Evolutionary conservation across 1,140 invertebrate genomes (phyloP).

Genomic region (Tenebrio molitor): DNA sequence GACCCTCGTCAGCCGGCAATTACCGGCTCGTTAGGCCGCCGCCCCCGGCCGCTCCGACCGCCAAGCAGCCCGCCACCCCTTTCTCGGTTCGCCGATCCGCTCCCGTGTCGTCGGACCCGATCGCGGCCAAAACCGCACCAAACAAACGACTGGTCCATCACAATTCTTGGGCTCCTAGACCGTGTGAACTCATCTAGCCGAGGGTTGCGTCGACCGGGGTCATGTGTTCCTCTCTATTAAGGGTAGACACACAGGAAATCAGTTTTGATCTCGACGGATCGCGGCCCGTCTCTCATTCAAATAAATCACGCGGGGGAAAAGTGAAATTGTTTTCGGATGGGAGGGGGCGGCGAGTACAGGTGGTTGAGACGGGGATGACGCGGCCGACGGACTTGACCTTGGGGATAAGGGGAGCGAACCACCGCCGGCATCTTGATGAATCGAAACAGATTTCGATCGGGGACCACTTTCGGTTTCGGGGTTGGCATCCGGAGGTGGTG

Average conservation of each 20-base stretch:
- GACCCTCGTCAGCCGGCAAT: not conserved
- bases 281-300: not conserved
- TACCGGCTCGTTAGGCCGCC: not conserved
- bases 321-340: conserved; percentile 44
- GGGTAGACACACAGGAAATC: conserved; percentile 46
- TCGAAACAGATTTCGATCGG: conserved; percentile 37
- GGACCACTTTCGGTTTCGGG: conserved; percentile 26
- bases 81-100: not conserved
- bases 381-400: conserved; percentile 21
- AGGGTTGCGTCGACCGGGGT: conserved; percentile 40
- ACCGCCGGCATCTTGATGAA: conserved; percentile 38
- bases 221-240: conserved; percentile 47
- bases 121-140: not conserved
- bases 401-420: not conserved
- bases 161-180: conserved; percentile 44
- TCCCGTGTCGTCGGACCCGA: not conserved
- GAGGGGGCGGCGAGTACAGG: conserved; percentile 35
- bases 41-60: not conserved
- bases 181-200: conserved; percentile 49
- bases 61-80: too few relatives aligned
- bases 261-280: conserved; percentile 40
- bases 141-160: conserved; percentile 40
- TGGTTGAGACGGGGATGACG: not conserved
- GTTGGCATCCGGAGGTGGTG: not conserved
- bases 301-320: conserved; percentile 45